A percentile compares a stretch with the other conserved stretches of the same genome.
Evolutionary conservation across 1,140 invertebrate genomes (phyloP).

Genomic region (Panagrolaimus sp.): DNA sequence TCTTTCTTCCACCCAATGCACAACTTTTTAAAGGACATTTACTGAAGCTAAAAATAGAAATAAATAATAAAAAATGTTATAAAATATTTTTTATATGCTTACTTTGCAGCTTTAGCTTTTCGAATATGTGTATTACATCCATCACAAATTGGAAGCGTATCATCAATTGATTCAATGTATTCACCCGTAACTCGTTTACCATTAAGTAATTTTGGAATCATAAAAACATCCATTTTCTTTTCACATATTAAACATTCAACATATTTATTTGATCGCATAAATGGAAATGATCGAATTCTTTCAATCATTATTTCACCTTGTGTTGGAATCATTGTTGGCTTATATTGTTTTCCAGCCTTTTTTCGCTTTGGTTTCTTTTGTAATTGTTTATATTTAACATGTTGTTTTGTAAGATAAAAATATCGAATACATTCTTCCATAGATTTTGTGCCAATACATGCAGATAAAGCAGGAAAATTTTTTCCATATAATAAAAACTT

Average conservation of each 20-base stretch:
- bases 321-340: background rate
- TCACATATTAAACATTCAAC: background rate
- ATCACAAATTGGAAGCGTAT: background rate
- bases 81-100: background rate
- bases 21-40: slow-evolving; percentile 4
- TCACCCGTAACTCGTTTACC: background rate
- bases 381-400: slow-evolving; percentile 1
- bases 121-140: slow-evolving; percentile 1
- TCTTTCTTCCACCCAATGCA: background rate
- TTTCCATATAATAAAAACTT: background rate
- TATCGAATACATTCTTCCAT: background rate
- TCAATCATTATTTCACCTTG: background rate
- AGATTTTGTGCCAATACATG: slow-evolving; percentile 1
- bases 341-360: background rate
- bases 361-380: slow-evolving; percentile 1
- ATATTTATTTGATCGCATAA: slow-evolving; percentile 5
- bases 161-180: background rate
- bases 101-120: slow-evolving; percentile 3
- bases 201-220: background rate
- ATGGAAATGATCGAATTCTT: background rate
- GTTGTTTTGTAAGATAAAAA: slow-evolving; percentile 8
- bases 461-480: background rate
- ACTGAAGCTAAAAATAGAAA: background rate
- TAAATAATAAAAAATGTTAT: background rate
- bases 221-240: background rate